These are phyloP conservation scores for Cirrhinus molitorella DNA, from an alignment of 2,797 vertebrate genomes.

Conservation along the genomic window DNA sequence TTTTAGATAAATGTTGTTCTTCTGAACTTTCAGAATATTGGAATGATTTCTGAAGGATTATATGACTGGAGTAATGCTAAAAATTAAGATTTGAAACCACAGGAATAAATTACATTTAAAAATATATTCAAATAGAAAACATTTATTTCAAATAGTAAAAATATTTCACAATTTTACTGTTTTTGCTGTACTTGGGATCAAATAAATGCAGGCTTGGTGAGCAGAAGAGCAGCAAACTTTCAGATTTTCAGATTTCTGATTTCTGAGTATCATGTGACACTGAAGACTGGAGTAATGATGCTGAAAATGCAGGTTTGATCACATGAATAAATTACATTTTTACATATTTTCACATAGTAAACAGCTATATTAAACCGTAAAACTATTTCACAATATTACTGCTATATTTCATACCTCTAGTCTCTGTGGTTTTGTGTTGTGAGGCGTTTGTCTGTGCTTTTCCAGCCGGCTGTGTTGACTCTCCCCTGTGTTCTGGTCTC, in stretches of 20 bases:
- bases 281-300: not conserved
- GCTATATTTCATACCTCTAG: conserved; percentile 13
- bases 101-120: not conserved
- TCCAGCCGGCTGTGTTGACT: conserved; percentile 31
- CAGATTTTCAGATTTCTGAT: too few species aligned
- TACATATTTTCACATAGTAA: not conserved
- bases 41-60: not conserved
- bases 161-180: not conserved
- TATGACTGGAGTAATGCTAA: not conserved
- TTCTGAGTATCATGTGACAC: not conserved
- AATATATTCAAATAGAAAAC: not conserved
- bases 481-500: conserved; percentile 32
- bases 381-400: not conserved
- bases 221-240: too few species aligned
- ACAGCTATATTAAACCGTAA: not conserved
- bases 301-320: not conserved
- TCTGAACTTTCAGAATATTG: not conserved
- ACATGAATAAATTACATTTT: not conserved
- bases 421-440: not conserved
- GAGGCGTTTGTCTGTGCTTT: conserved; percentile 17
- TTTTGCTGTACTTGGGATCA: too few species aligned
- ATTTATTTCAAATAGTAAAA: not conserved
- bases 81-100: not conserved
- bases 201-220: too few species aligned
- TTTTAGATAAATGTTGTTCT: not conserved